Percentiles rank a stretch among this genome's conserved stretches.
Evolutionary conservation across 2,888 invertebrate species (phyloP).

Genomic region (Tinea pellionella): DNA sequence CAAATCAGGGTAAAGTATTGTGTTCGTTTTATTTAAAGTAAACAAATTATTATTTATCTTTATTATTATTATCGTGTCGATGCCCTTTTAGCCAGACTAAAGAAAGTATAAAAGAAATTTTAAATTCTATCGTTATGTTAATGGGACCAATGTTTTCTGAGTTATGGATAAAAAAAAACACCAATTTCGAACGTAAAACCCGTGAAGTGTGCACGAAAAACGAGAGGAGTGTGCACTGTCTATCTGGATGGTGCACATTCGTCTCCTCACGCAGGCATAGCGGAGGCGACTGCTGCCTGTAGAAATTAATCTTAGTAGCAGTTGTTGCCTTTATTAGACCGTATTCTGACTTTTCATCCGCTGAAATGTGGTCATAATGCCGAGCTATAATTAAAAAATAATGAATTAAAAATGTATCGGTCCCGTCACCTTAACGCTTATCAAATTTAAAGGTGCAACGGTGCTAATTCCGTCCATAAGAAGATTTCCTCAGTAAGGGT

Average conservation of each 20-base stretch:
- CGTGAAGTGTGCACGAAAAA: no score
- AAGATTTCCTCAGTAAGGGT: slow-evolving; percentile 5
- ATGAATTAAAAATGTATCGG: background rate
- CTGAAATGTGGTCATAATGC: no score
- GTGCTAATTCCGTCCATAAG: background rate
- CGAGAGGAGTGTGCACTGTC: no score
- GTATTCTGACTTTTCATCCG: no score
- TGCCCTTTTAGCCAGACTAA: background rate
- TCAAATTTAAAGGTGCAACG: slow-evolving; percentile 6
- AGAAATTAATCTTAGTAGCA: no score
- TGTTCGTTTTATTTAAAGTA: background rate
- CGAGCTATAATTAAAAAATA: background rate
- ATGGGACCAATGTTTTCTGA: background rate
- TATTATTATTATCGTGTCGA: background rate
- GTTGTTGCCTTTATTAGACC: no score
- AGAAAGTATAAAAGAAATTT: slow-evolving; percentile 36
- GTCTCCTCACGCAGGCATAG: no score
- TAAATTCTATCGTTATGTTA: slow-evolving; percentile 22
- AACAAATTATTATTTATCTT: slow-evolving; percentile 10
- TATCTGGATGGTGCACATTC: no score
- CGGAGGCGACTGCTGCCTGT: no score
- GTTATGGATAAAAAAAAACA: no score
- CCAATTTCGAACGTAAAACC: no score
- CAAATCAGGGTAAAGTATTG: background rate
- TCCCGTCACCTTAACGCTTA: background rate